A percentile compares a stretch with the other conserved stretches of the same genome.
phyloP scores from a whole-genome alignment of 2,797 vertebrate species.

The Microchirus variegatus region DNA sequence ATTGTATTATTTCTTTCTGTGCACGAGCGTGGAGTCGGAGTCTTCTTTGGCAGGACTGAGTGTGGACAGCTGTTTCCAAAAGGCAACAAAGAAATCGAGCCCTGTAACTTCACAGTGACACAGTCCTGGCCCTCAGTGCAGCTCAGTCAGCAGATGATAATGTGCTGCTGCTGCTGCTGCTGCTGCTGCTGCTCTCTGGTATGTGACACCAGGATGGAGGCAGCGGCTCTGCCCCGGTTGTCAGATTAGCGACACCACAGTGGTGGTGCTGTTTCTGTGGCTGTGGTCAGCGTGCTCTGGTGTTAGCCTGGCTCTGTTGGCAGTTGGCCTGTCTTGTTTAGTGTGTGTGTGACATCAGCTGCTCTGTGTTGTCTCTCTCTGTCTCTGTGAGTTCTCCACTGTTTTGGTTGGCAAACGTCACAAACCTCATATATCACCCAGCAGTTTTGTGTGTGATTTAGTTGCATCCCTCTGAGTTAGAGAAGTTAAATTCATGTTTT shows the following conservation, averaged over 20 bases:
- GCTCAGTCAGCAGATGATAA: constrained; percentile 9
- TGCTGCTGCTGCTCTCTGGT: constrained; percentile 12
- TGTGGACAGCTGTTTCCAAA: not conserved
- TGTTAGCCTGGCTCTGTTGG: constrained; percentile 2
- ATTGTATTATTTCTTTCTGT: not conserved
- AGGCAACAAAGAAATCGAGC: not conserved
- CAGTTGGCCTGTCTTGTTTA: not conserved
- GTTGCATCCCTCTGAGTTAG: not conserved
- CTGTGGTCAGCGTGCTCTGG: constrained; percentile 1
- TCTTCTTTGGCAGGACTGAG: not conserved
- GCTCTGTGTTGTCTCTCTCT: not conserved
- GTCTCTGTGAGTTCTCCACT: not conserved
- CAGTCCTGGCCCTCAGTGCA: not conserved
- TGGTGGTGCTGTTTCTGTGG: constrained; percentile 1
- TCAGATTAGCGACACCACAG: constrained; percentile 17
- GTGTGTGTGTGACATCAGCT: not conserved
- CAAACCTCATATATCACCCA: not conserved
- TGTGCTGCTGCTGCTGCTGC: constrained; percentile 3
- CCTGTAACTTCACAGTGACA: constrained; percentile 1
- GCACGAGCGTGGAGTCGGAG: not conserved
- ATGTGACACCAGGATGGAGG: constrained; percentile 27
- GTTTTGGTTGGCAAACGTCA: not conserved
- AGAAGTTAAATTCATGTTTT: not conserved
- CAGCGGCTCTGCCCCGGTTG: constrained; percentile 15
- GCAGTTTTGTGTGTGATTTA: not conserved